Evolutionary conservation across 2,888 invertebrate species (phyloP), one percentile per base, ranked within the genome.

Genomic region (Pandemis cinnamomeana): DNA sequence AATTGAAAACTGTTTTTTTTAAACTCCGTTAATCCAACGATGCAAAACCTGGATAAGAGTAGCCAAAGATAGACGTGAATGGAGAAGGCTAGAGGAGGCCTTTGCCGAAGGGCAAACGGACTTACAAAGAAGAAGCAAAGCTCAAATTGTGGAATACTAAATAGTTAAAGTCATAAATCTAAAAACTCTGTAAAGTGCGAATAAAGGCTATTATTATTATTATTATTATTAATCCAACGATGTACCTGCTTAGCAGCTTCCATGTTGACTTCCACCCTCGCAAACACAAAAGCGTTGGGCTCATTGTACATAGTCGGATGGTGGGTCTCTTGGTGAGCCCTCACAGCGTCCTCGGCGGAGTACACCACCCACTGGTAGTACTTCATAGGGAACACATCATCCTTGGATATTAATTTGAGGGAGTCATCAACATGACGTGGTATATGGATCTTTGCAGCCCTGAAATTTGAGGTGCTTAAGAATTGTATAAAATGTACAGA

Each of bases 181-280:
- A n/a, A n/a, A n/a, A n/a, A n/a, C n/a, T n/a, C n/a, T n/a, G n/a
- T n/a, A n/a, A n/a, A n/a, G n/a, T n/a, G n/a, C n/a, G n/a, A n/a
- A n/a, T n/a, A n/a, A n/a, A n/a, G n/a, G n/a, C n/a, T n/a, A n/a
- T n/a, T n/a, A n/a, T n/a, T n/a, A n/a, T n/a, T n/a, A n/a, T n/a
- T n/a, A n/a, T n/a, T n/a, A n/a, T n/a, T n/a, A n/a, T n/a, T 36
- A 2, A 4, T 36, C 4, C 15, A n/a, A 13, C 15, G 71, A 58
- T 74, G 42, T 82, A 96, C 96, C 93, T 96, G 95, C 85, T 96
- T 96, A 77, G 95, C 95, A 70, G 96, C 96, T 78, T 95, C 95
- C 97, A 98, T 97, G 85, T 98, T 96, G 5, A 98, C 87, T 86
- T 98, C 98, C 73, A 98, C 93, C 53, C 95, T 90, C 4, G 97